phyloP scores from a whole-genome alignment of 1,140 invertebrate species.

The Trichonephila clavata region DNA sequence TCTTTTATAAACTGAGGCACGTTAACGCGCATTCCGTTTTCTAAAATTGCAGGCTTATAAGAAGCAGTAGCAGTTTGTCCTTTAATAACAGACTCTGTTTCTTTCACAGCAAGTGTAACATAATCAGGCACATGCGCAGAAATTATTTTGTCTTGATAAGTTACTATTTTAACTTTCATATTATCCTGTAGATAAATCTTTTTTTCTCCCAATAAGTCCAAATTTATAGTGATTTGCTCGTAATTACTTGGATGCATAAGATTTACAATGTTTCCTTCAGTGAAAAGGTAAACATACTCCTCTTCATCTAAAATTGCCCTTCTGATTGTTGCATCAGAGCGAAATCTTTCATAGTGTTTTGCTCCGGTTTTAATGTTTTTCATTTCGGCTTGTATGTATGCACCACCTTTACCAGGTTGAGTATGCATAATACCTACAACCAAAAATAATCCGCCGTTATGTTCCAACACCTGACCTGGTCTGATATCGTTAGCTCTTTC shows the following conservation, averaged over 20 bases:
- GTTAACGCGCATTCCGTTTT: constrained; percentile 17
- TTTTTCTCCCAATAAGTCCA: constrained; percentile 8
- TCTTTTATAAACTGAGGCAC: not conserved
- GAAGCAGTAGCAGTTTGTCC: constrained; percentile 20
- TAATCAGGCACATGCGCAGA: constrained; percentile 20
- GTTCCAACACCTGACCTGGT: constrained; percentile 41
- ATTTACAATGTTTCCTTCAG: constrained; percentile 17
- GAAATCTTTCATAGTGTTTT: constrained; percentile 50
- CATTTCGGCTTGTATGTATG: constrained; percentile 46
- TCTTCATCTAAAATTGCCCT: constrained; percentile 23
- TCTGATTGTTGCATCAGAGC: constrained; percentile 12
- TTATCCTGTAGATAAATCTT: constrained; percentile 2
- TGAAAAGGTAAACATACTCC: constrained; percentile 18
- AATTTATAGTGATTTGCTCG: constrained; percentile 24
- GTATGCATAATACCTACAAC: constrained; percentile 27
- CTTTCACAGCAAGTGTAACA: constrained; percentile 17
- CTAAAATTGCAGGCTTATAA: constrained; percentile 17
- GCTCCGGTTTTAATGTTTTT: constrained; percentile 38
- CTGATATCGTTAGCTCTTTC: constrained; percentile 50
- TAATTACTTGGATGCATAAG: constrained; percentile 24
- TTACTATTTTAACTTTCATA: not conserved
- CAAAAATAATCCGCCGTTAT: constrained; percentile 39
- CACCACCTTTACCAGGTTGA: constrained; percentile 5
- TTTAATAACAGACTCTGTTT: constrained; percentile 16
- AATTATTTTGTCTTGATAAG: constrained; percentile 18